These are phyloP conservation scores for Drosophila saltans DNA, from an alignment of 1,140 invertebrate species.

Conservation along the genomic window DNA sequence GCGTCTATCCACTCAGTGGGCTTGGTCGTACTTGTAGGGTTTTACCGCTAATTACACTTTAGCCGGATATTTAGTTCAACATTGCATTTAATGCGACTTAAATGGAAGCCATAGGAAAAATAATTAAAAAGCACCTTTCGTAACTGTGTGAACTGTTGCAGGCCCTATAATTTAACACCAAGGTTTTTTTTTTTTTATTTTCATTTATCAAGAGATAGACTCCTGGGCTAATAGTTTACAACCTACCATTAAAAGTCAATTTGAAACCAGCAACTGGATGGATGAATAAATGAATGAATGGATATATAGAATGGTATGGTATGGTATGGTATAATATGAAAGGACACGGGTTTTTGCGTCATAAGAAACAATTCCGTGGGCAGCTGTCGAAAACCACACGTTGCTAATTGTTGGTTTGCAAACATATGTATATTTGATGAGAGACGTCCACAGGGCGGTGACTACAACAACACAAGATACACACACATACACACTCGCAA, in stretches of 20 bases:
- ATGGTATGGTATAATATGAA: constrained; percentile 8
- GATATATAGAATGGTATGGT: not conserved
- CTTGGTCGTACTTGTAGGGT: constrained; percentile 60
- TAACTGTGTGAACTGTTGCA: constrained; percentile 34
- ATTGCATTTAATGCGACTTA: constrained; percentile 44
- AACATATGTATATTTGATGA: constrained; percentile 42
- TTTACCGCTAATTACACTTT: constrained; percentile 69
- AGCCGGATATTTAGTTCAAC: constrained; percentile 59
- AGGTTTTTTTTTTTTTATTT: constrained; percentile 16
- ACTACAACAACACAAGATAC: constrained; percentile 9
- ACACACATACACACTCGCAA: not conserved
- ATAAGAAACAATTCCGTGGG: constrained; percentile 38
- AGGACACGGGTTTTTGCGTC: constrained; percentile 47
- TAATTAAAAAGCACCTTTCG: constrained; percentile 32
- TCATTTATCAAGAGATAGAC: constrained; percentile 60
- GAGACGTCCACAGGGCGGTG: constrained; percentile 36
- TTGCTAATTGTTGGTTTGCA: constrained; percentile 68
- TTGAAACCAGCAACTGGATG: constrained; percentile 27
- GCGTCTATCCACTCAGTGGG: constrained; percentile 31
- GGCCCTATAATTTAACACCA: constrained; percentile 54
- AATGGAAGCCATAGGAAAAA: constrained; percentile 32
- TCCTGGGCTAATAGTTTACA: constrained; percentile 44
- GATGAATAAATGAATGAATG: not conserved
- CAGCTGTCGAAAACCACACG: constrained; percentile 70
- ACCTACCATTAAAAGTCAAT: constrained; percentile 77